phyloP scores from a whole-genome alignment of 1,140 invertebrate genomes.

The Carcinoscorpius rotundicauda region DNA sequence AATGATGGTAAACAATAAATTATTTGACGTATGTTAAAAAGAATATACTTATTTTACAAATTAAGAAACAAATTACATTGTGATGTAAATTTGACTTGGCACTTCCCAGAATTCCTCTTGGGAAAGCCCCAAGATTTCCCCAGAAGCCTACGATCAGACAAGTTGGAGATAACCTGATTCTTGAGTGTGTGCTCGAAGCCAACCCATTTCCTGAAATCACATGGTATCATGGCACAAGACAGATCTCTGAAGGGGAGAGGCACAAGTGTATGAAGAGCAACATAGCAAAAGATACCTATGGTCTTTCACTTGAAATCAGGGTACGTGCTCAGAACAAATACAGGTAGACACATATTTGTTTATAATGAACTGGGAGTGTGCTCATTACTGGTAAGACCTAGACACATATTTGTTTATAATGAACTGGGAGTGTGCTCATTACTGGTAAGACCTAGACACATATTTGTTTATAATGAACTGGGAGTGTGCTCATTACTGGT shows the following conservation, averaged over 20 bases:
- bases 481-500: too few species aligned
- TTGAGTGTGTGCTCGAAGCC: constrained; percentile 92
- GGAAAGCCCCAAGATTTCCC: constrained; percentile 88
- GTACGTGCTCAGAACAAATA: constrained; percentile 22
- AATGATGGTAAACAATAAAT: too few species aligned
- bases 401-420: too few species aligned
- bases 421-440: too few species aligned
- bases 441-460: too few species aligned
- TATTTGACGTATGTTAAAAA: too few species aligned
- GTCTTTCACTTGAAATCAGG: constrained; percentile 61
- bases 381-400: too few species aligned
- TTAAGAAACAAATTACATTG: too few species aligned
- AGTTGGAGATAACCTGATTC: constrained; percentile 81
- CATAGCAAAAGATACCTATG: constrained; percentile 69
- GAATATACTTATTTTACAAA: too few species aligned
- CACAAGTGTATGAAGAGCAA: constrained; percentile 66
- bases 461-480: too few species aligned
- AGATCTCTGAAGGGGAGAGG: constrained; percentile 61
- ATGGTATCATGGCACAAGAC: constrained; percentile 80
- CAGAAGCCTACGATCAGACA: constrained; percentile 95
- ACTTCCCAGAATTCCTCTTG: constrained; percentile 70
- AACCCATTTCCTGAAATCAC: constrained; percentile 88
- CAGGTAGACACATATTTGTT: too few species aligned
- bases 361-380: too few species aligned
- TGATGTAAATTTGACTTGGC: constrained; percentile 10